These are phyloP conservation scores for Watsonalla binaria DNA, from an alignment of 2,888 invertebrate species.

Conservation along the genomic window DNA sequence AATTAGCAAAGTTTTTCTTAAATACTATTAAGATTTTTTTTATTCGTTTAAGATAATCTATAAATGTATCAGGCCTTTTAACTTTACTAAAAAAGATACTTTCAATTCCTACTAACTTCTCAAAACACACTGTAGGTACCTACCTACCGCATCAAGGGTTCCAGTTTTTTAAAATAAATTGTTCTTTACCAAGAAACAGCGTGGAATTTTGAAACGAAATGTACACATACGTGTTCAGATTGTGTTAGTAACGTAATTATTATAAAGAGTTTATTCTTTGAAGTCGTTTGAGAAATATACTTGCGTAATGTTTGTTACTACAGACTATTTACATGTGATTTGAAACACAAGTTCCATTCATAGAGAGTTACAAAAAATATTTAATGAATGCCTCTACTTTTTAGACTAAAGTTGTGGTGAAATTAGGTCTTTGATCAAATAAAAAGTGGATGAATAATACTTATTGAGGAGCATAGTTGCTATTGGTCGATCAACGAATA, in stretches of 20 bases:
- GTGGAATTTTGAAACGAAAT: background rate
- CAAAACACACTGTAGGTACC: too few relatives aligned
- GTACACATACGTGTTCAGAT: slow-evolving; percentile 1
- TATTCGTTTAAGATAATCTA: too few relatives aligned
- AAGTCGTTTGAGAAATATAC: slow-evolving; percentile 19
- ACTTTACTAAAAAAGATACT: too few relatives aligned
- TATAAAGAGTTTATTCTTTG: slow-evolving; percentile 14
- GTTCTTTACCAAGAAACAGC: background rate
- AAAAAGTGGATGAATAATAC: too few relatives aligned
- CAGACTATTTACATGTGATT: slow-evolving; percentile 16
- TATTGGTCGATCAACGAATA: too few relatives aligned
- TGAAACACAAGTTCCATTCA: slow-evolving; percentile 29
- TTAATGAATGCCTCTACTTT: slow-evolving; percentile 9
- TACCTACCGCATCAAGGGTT: background rate
- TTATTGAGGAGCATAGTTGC: too few relatives aligned
- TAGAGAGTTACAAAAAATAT: slow-evolving; percentile 14
- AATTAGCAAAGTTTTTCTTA: background rate
- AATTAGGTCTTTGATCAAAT: background rate
- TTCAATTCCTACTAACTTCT: too few relatives aligned
- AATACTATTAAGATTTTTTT: background rate
- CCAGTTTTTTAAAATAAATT: background rate
- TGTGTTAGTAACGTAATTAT: background rate
- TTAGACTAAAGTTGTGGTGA: background rate
- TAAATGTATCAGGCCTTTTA: too few relatives aligned
- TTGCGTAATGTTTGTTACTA: slow-evolving; percentile 8